phyloP scores from a whole-genome alignment of 2,113 vertebrate genomes.

The Scatophagus argus region DNA sequence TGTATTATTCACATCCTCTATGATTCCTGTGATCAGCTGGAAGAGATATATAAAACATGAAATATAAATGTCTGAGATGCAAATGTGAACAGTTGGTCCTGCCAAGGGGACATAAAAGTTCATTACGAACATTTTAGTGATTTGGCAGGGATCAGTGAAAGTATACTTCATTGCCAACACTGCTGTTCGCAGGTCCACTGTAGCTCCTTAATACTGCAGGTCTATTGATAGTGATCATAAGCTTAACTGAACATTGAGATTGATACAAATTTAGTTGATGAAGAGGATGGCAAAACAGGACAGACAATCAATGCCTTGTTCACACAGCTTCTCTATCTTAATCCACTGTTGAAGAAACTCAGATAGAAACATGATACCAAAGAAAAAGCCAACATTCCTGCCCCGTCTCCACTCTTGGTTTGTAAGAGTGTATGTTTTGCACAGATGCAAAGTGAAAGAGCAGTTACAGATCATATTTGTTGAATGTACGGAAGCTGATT shows the following conservation, averaged over 20 bases:
- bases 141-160: conserved; percentile 40
- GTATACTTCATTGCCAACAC: conserved; percentile 32
- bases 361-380: conserved; percentile 1
- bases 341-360: not conserved
- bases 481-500: conserved; percentile 75
- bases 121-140: conserved; percentile 50
- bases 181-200: conserved; percentile 47
- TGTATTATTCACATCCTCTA: conserved; percentile 62
- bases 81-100: conserved; percentile 42
- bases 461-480: conserved; percentile 75
- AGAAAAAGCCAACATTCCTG: conserved; percentile 6
- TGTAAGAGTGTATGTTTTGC: conserved; percentile 47
- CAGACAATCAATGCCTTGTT: conserved; percentile 13
- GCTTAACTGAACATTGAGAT: conserved; percentile 61
- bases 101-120: conserved; percentile 55
- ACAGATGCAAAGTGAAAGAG: conserved; percentile 49
- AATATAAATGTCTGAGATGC: conserved; percentile 64
- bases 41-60: conserved; percentile 68
- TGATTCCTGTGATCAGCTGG: conserved; percentile 54
- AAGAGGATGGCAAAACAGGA: conserved; percentile 23
- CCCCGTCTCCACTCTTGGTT: conserved; percentile 9
- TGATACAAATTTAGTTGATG: conserved; percentile 29
- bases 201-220: conserved; percentile 36
- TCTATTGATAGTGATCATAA: conserved; percentile 64
- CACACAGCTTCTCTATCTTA: not conserved